Conservation (phyloP, 1,140 invertebrate genomes). For the Holcopasites calliopsidis region DNA sequence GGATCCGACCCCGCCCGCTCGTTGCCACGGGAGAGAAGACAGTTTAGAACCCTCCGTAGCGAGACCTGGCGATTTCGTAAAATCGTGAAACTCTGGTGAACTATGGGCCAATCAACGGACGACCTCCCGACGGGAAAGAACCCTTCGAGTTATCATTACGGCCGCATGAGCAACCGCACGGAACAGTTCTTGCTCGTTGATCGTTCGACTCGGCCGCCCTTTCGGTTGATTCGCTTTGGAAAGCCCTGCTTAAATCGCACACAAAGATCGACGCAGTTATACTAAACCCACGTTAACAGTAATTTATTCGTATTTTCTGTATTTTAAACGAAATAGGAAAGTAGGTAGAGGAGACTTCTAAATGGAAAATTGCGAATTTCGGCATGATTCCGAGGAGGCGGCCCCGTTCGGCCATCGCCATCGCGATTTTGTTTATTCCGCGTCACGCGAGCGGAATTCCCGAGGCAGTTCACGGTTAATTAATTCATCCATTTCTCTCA, state of each 20-base stretch:
- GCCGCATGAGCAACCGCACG: too few species aligned
- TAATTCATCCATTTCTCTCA: conserved; percentile 2
- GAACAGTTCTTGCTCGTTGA: neutral
- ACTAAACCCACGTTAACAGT: too few species aligned
- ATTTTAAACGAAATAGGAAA: too few species aligned
- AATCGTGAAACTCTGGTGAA: conserved; percentile 24
- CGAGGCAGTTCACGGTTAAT: neutral
- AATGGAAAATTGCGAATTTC: neutral
- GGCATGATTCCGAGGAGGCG: neutral
- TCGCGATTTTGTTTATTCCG: neutral
- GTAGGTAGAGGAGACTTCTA: too few species aligned
- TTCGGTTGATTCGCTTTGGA: neutral
- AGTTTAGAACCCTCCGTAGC: neutral
- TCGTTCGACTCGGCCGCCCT: neutral
- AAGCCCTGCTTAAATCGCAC: neutral
- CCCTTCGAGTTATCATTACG: neutral
- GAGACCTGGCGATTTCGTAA: neutral
- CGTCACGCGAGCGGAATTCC: neutral
- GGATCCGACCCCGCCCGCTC: conserved; percentile 11
- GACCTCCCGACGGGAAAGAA: neutral
- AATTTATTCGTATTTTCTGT: too few species aligned
- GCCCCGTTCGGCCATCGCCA: neutral
- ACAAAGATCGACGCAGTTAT: too few species aligned
- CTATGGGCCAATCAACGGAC: conserved; percentile 6
- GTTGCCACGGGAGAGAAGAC: neutral